Evolutionary conservation across 2,888 invertebrate species (phyloP).

Genomic region (Agrotis exclamationis): DNA sequence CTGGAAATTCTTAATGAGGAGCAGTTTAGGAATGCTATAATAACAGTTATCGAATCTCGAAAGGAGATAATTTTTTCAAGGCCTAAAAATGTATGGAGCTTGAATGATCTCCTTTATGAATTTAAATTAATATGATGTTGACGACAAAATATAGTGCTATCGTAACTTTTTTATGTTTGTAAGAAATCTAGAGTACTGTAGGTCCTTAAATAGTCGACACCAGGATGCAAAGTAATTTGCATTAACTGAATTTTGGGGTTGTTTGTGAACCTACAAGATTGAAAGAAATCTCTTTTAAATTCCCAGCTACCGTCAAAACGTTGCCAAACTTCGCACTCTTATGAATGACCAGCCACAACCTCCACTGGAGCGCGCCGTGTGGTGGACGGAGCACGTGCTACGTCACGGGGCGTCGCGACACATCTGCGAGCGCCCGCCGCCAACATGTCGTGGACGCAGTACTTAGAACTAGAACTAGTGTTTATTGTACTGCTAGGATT

Average conservation of each 20-base stretch:
- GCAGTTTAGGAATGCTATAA: slow-evolving; percentile 17
- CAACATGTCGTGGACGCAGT: too few species aligned
- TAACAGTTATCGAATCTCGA: slow-evolving; percentile 9
- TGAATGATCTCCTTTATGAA: too few species aligned
- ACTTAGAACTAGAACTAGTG: background rate
- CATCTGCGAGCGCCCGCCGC: too few species aligned
- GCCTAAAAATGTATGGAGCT: too few species aligned
- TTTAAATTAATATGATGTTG: too few species aligned
- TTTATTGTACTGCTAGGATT: too few species aligned
- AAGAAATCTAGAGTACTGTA: background rate
- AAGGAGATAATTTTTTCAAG: too few species aligned
- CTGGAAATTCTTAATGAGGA: slow-evolving; percentile 22
- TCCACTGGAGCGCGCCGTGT: slow-evolving; percentile 70
- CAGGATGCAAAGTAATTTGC: too few species aligned
- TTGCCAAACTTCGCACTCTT: slow-evolving; percentile 29
- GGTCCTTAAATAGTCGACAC: background rate
- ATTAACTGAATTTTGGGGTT: background rate
- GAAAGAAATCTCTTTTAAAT: background rate
- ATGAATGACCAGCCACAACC: slow-evolving; percentile 22
- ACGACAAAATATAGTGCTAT: too few species aligned
- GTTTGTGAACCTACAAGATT: background rate
- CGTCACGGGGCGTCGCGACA: too few species aligned
- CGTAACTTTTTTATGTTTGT: too few species aligned
- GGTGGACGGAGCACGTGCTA: too few species aligned
- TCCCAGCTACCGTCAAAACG: slow-evolving; percentile 53